Conservation (phyloP, 1,140 invertebrate genomes). For the Drosophila tsacasi region DNA sequence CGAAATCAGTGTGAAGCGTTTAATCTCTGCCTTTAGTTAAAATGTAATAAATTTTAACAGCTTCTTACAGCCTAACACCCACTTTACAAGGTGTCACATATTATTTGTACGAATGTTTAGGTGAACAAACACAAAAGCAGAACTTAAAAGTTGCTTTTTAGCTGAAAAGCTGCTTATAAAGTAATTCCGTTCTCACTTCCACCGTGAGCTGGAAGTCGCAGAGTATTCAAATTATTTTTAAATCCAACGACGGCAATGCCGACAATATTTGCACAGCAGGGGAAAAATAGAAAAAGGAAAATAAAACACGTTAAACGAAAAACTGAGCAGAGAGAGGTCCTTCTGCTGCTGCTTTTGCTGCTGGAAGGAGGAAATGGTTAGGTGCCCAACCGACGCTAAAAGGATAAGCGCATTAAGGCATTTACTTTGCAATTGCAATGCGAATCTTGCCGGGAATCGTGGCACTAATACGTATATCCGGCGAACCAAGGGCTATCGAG, state of each 20-base stretch:
- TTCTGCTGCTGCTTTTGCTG: constrained; percentile 1
- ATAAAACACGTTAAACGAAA: constrained; percentile 1
- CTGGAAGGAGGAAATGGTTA: not conserved
- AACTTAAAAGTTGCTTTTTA: constrained; percentile 22
- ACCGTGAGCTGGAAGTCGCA: constrained; percentile 42
- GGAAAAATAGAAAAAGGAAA: constrained; percentile 15
- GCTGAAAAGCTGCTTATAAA: constrained; percentile 27
- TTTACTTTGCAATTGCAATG: constrained; percentile 77
- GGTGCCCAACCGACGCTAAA: constrained; percentile 70
- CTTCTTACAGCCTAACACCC: not conserved
- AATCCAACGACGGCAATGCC: constrained; percentile 55
- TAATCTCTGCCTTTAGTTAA: not conserved
- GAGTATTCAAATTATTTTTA: constrained; percentile 71
- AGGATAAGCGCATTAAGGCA: constrained; percentile 81
- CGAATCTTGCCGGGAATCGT: constrained; percentile 45
- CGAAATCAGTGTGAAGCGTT: not conserved
- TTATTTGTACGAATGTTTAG: constrained; percentile 5
- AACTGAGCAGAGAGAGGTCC: not conserved
- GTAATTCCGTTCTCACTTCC: constrained; percentile 23
- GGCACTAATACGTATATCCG: constrained; percentile 63
- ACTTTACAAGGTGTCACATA: constrained; percentile 7
- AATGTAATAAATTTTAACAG: too few species aligned
- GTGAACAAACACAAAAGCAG: constrained; percentile 22
- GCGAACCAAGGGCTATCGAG: constrained; percentile 10
- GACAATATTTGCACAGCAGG: constrained; percentile 66